Percentiles rank a stretch among this genome's conserved stretches.
Evolutionary conservation across 2,113 vertebrate genomes (phyloP).

Genomic region (Mirza zaza): DNA sequence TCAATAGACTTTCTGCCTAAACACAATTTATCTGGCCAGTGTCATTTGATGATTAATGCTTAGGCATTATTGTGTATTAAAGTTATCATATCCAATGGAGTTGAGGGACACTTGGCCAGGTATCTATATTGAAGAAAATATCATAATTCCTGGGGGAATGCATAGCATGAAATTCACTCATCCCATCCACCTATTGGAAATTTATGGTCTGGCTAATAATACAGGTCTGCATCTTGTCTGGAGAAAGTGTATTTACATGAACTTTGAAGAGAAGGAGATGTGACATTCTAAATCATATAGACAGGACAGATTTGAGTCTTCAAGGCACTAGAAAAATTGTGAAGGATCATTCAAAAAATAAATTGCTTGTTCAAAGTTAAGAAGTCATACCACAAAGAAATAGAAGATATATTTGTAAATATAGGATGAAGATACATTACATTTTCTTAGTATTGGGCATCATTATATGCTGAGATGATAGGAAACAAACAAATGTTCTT

Average conservation of each 20-base stretch:
- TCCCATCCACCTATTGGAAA: background rate
- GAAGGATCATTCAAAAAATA: background rate
- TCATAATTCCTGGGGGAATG: background rate
- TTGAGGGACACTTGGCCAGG: background rate
- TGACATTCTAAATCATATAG: background rate
- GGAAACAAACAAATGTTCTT: background rate
- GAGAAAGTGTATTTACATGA: background rate
- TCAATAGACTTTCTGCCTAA: background rate
- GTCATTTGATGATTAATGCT: background rate
- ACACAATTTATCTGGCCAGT: background rate
- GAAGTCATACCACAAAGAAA: background rate
- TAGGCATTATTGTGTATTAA: background rate
- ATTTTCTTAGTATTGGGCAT: background rate
- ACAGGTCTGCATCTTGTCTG: background rate
- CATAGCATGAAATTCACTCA: background rate
- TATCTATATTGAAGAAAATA: background rate
- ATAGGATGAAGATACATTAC: background rate
- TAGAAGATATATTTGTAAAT: background rate
- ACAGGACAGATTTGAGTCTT: background rate
- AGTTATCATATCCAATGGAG: background rate
- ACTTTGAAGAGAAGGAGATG: background rate
- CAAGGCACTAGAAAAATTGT: background rate
- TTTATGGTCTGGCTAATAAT: background rate
- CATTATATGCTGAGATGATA: background rate
- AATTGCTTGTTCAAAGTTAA: background rate